Base-by-base conservation (phyloP, 2,113 vertebrate genomes). In the Prunella fulvescens region DNA sequence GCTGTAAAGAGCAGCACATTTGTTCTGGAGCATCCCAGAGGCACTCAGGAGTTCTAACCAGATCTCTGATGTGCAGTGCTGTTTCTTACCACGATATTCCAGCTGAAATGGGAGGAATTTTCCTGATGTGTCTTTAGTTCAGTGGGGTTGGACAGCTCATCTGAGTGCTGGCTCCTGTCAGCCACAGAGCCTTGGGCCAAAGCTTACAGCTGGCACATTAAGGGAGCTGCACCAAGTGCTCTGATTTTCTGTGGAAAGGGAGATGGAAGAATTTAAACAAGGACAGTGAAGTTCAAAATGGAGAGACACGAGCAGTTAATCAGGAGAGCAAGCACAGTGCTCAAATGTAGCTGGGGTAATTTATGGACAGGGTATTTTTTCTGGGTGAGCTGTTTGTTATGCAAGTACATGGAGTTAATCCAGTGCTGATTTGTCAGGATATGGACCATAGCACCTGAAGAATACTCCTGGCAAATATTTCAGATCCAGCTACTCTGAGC, bases 391-490 rank as follows among this genome's bases (percentile, higher is more conserved):
- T 71, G 26, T 81, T 92, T 89, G 51, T 73, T 79, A 14, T 29
- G 57, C 78, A 90, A 64, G 90, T 64, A 76, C 84, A n/a, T 42
- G 65, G 73, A 64, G 70, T 85, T 67, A 85, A 92, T 87, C 65
- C 90, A 91, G 33, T 1, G 3, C 13, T 65, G 62, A 72, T 85
- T 69, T 93, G 78, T 79, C 66, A 79, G 35, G 90, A 69, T 61
- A 82, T 8, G 70, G 96, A 65, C 81, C 66, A 67, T 0, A 76
- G 93, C 90, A 94, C 90, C 65, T 53, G 81, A 94, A 95, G 81
- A 93, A 97, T 93, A 73, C 37, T 80, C 57, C 84, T 88, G 82
- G 79, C 54, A 90, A 81, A 35, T 20, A 95, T 35, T 81, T 70
- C 85, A 70, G 74, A 77, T 64, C 39, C 42, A 66, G 31, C 74